phyloP scores from a whole-genome alignment of 2,888 invertebrate species.

The Stenotaenia linearis region DNA sequence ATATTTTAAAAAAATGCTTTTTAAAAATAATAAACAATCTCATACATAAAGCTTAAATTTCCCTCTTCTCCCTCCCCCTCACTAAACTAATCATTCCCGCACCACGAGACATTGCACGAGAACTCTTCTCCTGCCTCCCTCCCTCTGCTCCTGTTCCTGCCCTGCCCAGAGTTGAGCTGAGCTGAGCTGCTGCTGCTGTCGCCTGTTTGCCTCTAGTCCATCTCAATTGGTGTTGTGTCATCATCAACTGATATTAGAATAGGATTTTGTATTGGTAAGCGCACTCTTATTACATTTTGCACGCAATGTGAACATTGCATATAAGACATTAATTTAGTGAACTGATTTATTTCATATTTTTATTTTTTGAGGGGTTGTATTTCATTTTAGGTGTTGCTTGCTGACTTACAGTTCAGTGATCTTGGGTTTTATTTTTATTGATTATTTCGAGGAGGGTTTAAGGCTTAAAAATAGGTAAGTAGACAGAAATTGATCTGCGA shows the following conservation, averaged over 20 bases:
- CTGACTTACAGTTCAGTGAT: neutral
- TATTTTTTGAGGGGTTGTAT: neutral
- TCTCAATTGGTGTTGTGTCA: neutral
- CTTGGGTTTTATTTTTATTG: neutral
- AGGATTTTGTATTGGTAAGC: slow-evolving; percentile 5
- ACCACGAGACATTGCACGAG: slow-evolving; percentile 10
- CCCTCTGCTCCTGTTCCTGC: neutral
- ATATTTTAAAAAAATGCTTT: neutral
- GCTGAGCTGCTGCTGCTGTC: neutral
- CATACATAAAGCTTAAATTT: neutral
- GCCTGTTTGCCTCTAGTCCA: slow-evolving; percentile 4
- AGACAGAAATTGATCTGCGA: neutral
- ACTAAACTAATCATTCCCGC: slow-evolving; percentile 5
- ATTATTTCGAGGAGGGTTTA: neutral
- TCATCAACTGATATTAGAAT: neutral
- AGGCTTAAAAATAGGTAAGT: neutral
- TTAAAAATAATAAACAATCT: too few species aligned
- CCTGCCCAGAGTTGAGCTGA: slow-evolving; percentile 2
- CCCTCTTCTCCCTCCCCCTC: neutral
- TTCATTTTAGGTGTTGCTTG: neutral
- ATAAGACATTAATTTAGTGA: neutral
- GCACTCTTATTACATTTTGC: neutral
- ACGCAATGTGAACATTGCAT: neutral
- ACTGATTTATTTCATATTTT: neutral
- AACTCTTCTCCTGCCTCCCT: neutral